A percentile compares a stretch with the other conserved stretches of the same genome.
Conservation (phyloP, 2,888 invertebrate species). For the Meliscaeva auricollis region DNA sequence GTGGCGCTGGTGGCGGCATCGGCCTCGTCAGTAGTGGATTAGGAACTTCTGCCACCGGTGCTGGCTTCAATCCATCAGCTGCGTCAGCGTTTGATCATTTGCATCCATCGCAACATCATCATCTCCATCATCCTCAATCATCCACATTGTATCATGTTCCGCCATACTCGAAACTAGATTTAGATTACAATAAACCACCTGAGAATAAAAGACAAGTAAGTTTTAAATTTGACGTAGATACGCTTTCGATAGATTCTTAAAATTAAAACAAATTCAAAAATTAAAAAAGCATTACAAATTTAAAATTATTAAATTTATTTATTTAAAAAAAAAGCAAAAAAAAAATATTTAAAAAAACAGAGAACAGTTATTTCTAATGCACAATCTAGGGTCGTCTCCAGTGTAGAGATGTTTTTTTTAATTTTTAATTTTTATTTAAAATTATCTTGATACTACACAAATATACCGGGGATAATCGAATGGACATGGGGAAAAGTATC, state of each 20-base stretch:
- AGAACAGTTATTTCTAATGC: slow-evolving; percentile 66
- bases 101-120: slow-evolving; percentile 78
- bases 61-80: slow-evolving; percentile 64
- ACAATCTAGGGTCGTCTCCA: slow-evolving; percentile 71
- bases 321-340: background rate
- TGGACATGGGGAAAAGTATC: slow-evolving; percentile 22
- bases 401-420: slow-evolving; percentile 46
- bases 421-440: background rate
- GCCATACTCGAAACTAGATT: slow-evolving; percentile 84
- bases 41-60: slow-evolving; percentile 80
- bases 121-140: slow-evolving; percentile 78
- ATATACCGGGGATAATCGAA: slow-evolving; percentile 20
- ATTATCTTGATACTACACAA: background rate
- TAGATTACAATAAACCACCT: slow-evolving; percentile 84
- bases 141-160: slow-evolving; percentile 78
- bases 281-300: slow-evolving; percentile 32
- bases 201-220: slow-evolving; percentile 85
- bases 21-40: slow-evolving; percentile 31
- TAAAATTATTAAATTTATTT: slow-evolving; percentile 29
- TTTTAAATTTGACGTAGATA: slow-evolving; percentile 85
- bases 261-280: slow-evolving; percentile 42
- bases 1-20: slow-evolving; percentile 76
- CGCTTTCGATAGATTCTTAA: slow-evolving; percentile 84
- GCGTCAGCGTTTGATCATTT: slow-evolving; percentile 78
- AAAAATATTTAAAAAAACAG: slow-evolving; percentile 38